Base-by-base conservation (phyloP, 2,888 invertebrate species). In the Hesperia comma region DNA sequence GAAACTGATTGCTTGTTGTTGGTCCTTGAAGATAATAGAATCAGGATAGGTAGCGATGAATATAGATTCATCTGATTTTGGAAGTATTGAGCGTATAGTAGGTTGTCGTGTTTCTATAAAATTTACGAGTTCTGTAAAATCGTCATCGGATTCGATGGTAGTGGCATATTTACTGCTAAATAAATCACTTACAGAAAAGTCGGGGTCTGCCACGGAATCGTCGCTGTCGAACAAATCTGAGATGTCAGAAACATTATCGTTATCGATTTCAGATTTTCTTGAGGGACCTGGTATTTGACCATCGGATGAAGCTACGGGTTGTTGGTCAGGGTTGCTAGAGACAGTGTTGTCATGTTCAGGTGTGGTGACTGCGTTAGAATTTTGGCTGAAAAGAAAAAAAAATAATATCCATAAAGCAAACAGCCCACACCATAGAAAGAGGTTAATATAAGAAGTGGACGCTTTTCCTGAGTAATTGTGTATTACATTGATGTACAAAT, bases 281-380 rank as follows among this genome's bases (percentile, higher is more conserved):
- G 58, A 58, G 14, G 58, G 58, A 41, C 58, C 58, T 58, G 58
- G 58, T 58, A 58, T 60, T 46, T 43, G 60, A 60, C 46, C 46
- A 60, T 60, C 60, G 46, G 14, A 60, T 60, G 46, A 60, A 60
- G 60, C 41, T 19, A 14, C 40, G 21, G 58, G 41, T 41, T 60
- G 46, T 46, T 8, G 2, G 15, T 17, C 8, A 46, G 46, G 17
- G 46, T 46, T 15, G 46, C 15, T 46, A 46, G 46, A 46, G 46
- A 46, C 46, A 46, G 15, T 15, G 46, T 46, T 46, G 46, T 46
- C 46, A 15, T 8, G 21, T 60, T 60, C 60, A 46, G 32, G 26
- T 46, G 46, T 43, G 60, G 21, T 43, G 43, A 60, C 60, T 60
- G 46, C 56, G 19, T 46, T 60, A 60, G 46, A 46, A 60, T 60